Base-by-base conservation (phyloP, 2,888 invertebrate genomes). In the Neoaliturus tenellus region DNA sequence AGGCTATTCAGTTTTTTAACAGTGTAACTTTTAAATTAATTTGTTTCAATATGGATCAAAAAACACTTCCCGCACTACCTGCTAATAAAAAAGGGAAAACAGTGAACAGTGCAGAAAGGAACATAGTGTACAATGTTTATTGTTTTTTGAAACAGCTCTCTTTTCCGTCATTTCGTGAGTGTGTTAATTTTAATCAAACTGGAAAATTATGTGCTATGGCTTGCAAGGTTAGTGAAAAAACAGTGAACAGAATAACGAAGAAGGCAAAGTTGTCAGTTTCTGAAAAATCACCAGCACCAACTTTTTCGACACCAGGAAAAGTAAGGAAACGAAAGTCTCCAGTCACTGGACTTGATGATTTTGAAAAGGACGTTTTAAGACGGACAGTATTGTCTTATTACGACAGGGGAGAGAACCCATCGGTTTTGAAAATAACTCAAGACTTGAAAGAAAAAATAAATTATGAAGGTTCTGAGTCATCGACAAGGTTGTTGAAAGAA, bases 361-460 rank as follows among this genome's bases (percentile, higher is more conserved):
- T 83, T 80, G 71, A 83, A 31, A 81, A 81, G 4, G 75, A 83
- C 35, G 48, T 83, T 44, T 41, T 83, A 23, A 81, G 80, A 51
- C 35, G 73, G 44, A 82, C 55, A 12, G 23, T 84, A 1, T 67
- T 81, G 78, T 75, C 62, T 62, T 84, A 78, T 84, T 82, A 84
- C 55, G 82, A 82, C 82, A 23, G 69, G 2, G 51, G 69, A 39
- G 31, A 78, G 69, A 78, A 67, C 78, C 82, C 78, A 3, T 75
- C 84, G 0, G 31, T 0, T 20, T 20, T 20, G 25, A 84, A 84
- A 69, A 78, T 84, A 51, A 67, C 71, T 31, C 44, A 67, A 10
- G 48, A 58, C 1, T 39, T 80, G 33, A 35, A 31, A 69, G 41
- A 31, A 20, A 44, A 73, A 44, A 73, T 71, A 41, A 73, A 39